Conservation (phyloP, 2,888 invertebrate species). For the Diarsia mendica region DNA sequence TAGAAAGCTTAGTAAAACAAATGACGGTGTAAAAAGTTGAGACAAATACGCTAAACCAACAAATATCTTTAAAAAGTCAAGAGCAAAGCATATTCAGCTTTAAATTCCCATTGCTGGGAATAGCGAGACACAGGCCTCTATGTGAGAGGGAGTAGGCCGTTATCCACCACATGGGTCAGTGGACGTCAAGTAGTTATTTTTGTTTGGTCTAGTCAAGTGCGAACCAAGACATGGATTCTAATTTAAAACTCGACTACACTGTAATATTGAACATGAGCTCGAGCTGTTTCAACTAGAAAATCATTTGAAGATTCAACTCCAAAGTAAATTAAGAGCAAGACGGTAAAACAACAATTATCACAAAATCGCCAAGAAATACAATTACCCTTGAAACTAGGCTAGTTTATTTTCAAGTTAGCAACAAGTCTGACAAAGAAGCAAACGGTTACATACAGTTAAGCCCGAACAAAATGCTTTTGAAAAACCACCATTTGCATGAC, state of each 20-base stretch:
- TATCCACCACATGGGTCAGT: not conserved
- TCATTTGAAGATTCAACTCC: slow-evolving; percentile 5
- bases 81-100: not conserved
- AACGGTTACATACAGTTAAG: slow-evolving; percentile 62
- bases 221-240: not conserved
- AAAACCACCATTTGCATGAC: slow-evolving; percentile 62
- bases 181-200: not conserved
- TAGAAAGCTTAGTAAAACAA: not conserved
- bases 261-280: too few relatives aligned
- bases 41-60: not conserved
- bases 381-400: slow-evolving; percentile 55
- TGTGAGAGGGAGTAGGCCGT: not conserved
- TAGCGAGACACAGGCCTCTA: not conserved
- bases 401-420: slow-evolving; percentile 60
- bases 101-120: not conserved
- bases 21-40: not conserved
- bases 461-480: slow-evolving; percentile 50
- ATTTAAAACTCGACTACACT: not conserved
- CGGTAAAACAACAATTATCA: slow-evolving; percentile 52
- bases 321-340: slow-evolving; percentile 38
- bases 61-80: not conserved
- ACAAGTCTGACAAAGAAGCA: slow-evolving; percentile 49
- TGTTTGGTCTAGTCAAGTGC: not conserved
- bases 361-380: slow-evolving; percentile 47
- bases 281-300: not conserved